These are phyloP conservation scores for Calcarius ornatus DNA, from an alignment of 2,113 vertebrate genomes.

Conservation along the genomic window DNA sequence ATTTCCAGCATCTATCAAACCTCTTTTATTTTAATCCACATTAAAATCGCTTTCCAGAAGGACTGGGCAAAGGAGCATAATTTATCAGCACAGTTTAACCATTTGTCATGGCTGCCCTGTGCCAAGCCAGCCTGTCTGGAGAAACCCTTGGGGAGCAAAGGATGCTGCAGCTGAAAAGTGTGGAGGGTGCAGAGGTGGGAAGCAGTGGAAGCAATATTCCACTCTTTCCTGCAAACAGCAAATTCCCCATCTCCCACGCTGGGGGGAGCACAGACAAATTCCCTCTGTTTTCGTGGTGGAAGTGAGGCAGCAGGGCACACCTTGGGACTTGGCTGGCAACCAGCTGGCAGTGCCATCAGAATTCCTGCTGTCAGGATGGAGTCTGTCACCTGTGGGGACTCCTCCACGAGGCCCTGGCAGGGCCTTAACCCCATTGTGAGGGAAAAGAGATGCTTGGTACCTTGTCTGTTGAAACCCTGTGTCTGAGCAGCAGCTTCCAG, in stretches of 20 bases:
- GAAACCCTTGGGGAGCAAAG: not conserved
- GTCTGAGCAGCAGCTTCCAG: not conserved
- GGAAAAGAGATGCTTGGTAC: not conserved
- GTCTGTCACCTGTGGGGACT: not conserved
- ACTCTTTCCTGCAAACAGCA: not conserved
- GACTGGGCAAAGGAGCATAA: not conserved
- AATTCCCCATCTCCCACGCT: not conserved
- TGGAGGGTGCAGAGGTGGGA: not conserved
- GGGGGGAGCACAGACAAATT: not conserved
- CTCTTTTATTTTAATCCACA: constrained; percentile 51
- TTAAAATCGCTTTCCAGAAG: constrained; percentile 40
- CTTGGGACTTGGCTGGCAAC: not conserved
- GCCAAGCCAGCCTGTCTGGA: not conserved
- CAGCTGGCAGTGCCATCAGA: not conserved
- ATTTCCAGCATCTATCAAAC: constrained; percentile 50
- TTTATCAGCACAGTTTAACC: constrained; percentile 23
- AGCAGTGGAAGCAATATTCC: not conserved
- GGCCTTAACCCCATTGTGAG: fast-evolving
- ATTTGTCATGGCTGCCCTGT: not conserved
- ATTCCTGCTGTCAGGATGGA: not conserved
- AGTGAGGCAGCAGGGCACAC: not conserved
- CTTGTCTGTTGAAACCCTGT: not conserved
- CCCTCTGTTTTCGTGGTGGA: not conserved
- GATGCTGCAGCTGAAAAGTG: not conserved
- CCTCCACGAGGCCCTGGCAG: not conserved